Evolutionary conservation across 2,797 vertebrate genomes (phyloP).

Genomic region (Xyrichtys novacula): DNA sequence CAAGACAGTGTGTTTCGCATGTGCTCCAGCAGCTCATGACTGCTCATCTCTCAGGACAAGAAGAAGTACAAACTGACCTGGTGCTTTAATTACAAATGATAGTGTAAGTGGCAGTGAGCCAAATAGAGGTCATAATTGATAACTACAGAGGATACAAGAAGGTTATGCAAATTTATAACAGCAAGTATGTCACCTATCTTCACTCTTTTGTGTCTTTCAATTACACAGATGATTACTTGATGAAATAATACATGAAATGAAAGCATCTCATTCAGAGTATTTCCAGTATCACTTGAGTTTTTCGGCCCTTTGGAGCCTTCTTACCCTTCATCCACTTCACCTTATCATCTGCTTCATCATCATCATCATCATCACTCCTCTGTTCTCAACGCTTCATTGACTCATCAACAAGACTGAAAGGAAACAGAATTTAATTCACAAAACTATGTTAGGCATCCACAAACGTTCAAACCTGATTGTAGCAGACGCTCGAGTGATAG

Average conservation of each 20-base stretch:
- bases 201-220: neutral
- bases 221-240: neutral
- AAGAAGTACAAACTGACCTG: conserved; percentile 7
- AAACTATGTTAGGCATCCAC: neutral
- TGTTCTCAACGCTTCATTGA: conserved; percentile 5
- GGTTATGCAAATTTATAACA: conserved; percentile 23
- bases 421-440: conserved; percentile 7
- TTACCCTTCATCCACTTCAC: conserved; percentile 24
- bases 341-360: conserved; percentile 36
- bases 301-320: conserved; percentile 6
- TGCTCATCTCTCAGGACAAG: conserved; percentile 3
- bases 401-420: neutral
- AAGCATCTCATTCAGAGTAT: neutral
- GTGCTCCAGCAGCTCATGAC: conserved; percentile 6
- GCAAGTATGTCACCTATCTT: neutral
- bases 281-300: conserved; percentile 17
- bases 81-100: conserved; percentile 16
- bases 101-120: conserved; percentile 5
- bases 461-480: neutral
- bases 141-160: neutral
- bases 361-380: conserved; percentile 26
- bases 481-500: neutral
- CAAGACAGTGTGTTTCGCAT: neutral
- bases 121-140: conserved; percentile 19
- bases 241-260: conserved; percentile 6